Evolutionary conservation across 2,888 invertebrate species (phyloP), one percentile per base, ranked within the genome.

Genomic region (Hirtodrosophila alboralis): DNA sequence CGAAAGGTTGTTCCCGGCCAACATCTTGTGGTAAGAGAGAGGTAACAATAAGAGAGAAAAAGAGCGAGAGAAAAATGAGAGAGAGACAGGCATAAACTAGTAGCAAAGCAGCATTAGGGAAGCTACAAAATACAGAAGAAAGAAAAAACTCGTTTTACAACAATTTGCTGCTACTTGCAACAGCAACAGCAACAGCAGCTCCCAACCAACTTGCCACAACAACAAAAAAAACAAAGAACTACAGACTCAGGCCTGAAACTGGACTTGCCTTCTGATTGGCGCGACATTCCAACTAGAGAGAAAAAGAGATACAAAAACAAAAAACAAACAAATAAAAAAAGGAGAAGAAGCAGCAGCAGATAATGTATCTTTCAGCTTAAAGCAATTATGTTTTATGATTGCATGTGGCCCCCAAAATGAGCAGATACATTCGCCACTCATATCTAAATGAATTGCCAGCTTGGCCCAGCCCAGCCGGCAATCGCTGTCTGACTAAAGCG

Each of bases 111-210:
- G 40, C 62, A 66, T 62, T 72, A 66, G 61, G 49, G 57, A 66
- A 69, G 64, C 64, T 47, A 47, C 54, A 73, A 16, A 43, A 16
- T 41, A 12, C 9, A 26, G 12, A 59, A 70, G 47, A 53, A 27
- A 34, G 37, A 36, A 64, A 71, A 81, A 81, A 81, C 81, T 75
- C 65, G 81, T 81, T 84, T 76, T 84, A 75, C 81, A 86, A 81
- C 86, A 85, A 76, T 75, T 86, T 76, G 40, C 61, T 72, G 64
- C 72, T 59, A 73, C 73, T 73, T 66, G 70, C 73, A 72, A 54
- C 27, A 3, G 23, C 44, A 26, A 18, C n/a, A n/a, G n/a, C n/a
- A n/a, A n/a, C n/a, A n/a, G n/a, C n/a, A n/a, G n/a, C n/a, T n/a
- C n/a, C n/a, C n/a, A n/a, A 26, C 14, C 56, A 38, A 60, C 49